phyloP scores from a whole-genome alignment of 2,113 vertebrate species.

The Upupa epops region DNA sequence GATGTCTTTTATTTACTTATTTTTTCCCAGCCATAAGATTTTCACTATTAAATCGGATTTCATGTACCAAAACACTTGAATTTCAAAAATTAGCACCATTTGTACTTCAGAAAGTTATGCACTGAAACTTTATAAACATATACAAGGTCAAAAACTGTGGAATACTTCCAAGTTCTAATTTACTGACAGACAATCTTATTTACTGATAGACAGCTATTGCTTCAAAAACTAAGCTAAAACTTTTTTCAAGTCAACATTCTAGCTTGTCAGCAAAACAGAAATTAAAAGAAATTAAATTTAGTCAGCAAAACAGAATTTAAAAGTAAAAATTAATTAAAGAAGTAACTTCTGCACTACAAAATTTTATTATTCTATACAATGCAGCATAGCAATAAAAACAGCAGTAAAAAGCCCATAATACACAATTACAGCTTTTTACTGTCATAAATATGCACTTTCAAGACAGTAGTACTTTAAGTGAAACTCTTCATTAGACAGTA shows the following conservation, averaged over 20 bases:
- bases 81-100: background rate
- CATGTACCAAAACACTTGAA: background rate
- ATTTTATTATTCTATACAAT: constrained; percentile 43
- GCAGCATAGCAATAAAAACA: constrained; percentile 55
- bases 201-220: background rate
- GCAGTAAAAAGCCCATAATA: constrained; percentile 63
- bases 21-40: background rate
- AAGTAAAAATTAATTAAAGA: constrained; percentile 67
- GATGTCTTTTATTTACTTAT: background rate
- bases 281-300: too few relatives aligned
- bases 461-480: constrained; percentile 69
- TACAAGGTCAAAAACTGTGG: background rate
- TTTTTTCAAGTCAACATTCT: background rate
- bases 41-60: background rate
- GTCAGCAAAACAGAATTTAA: constrained; percentile 40
- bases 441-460: constrained; percentile 68
- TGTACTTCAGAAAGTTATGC: background rate
- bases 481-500: constrained; percentile 75
- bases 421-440: constrained; percentile 62
- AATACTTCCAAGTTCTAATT: background rate
- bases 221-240: background rate
- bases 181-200: background rate
- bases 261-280: background rate
- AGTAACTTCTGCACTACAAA: background rate
- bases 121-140: background rate